Conservation (phyloP, 2,888 invertebrate genomes). For the Cosmia pyralina region DNA sequence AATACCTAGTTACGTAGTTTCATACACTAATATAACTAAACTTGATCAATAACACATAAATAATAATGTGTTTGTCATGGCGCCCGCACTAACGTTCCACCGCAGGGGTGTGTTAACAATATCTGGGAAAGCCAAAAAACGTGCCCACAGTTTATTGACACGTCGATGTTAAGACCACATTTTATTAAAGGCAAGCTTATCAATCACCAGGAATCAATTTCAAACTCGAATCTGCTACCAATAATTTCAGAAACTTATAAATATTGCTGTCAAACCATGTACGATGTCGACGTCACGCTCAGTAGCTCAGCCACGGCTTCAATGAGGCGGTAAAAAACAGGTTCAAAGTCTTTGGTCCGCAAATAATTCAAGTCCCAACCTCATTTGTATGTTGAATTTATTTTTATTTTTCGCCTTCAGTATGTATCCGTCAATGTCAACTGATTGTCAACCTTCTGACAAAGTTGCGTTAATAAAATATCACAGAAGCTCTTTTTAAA, state of each 20-base stretch:
- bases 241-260: slow-evolving; percentile 20
- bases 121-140: background rate
- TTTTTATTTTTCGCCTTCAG: slow-evolving; percentile 23
- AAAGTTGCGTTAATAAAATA: slow-evolving; percentile 39
- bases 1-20: background rate
- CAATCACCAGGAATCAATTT: slow-evolving; percentile 33
- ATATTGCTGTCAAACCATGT: slow-evolving; percentile 5
- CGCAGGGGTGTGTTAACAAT: background rate
- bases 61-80: background rate
- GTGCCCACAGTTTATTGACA: background rate
- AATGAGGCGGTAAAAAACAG: slow-evolving; percentile 25
- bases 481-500: slow-evolving; percentile 36
- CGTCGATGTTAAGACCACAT: slow-evolving; percentile 2
- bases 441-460: slow-evolving; percentile 25
- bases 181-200: slow-evolving; percentile 14
- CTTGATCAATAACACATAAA: background rate
- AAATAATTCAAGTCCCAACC: slow-evolving; percentile 19
- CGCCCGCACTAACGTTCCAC: background rate
- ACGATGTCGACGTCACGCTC: slow-evolving; percentile 7
- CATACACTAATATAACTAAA: background rate
- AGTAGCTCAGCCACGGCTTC: background rate
- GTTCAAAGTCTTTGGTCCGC: background rate
- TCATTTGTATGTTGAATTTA: slow-evolving; percentile 28
- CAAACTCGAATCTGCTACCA: background rate
- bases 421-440: slow-evolving; percentile 41